Evolutionary conservation across 2,888 invertebrate genomes (phyloP), one percentile per base, ranked within the genome.

Genomic region (Incurvaria masculella): DNA sequence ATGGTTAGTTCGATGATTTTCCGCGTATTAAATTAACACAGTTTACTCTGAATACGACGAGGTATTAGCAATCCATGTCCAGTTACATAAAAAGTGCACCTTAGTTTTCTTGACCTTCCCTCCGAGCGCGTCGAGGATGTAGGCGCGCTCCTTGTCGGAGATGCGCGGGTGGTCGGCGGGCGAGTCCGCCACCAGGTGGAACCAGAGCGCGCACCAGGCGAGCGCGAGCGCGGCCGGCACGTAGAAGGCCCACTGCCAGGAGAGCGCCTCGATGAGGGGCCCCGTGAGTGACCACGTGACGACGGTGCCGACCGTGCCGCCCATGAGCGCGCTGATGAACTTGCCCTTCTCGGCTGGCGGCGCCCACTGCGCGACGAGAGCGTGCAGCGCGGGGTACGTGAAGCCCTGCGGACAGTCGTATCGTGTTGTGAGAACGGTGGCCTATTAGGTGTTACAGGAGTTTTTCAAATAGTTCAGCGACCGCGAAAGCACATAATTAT

Each of bases 301-400:
- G 1, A 87, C 84, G 0, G 88, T 88, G 2, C 86, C 88, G 47
- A 89, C 75, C 0, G 87, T 87, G 4, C 88, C 88, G 11, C 88
- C 88, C 80, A 88, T 83, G 57, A 88, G 71, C 1, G 87, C 82
- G 56, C 86, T 84, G 1, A 88, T 75, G 59, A 89, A 88, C 60
- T 87, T 85, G 8, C 87, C 84, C 61, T 85, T 87, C 61, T 89
- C 88, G n/a, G 81, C 78, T 1, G 88, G 87, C 1, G 89, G 88
- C 0, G 87, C 80, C 89, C 89, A 89, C 57, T 82, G 79, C 0
- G 88, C 86, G 4, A 89, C 83, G 49, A 89, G 60, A 3, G 79
- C 81, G 54, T 87, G 86, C 10, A 84, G 70, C 4, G 84, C 75
- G 2, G 87, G 87, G 62, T 86, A 87, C 20, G 81, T 65, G 19